Evolutionary conservation across 35 echinoderm and acorn worm genomes (phyloP), one percentile per base, ranked within the genome.

Genomic region (Apostichopus parvimensis): DNA sequence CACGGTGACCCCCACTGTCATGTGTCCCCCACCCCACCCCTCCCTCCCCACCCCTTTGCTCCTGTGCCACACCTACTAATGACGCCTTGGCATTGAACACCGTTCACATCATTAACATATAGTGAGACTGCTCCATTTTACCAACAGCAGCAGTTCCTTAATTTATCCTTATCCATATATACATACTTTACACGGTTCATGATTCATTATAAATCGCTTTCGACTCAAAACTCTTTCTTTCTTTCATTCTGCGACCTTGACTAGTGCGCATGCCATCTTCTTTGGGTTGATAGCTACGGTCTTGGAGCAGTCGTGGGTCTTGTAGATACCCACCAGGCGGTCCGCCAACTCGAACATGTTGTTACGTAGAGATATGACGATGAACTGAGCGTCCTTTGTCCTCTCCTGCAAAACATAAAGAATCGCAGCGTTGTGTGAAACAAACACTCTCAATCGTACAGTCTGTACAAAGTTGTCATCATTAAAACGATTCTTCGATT

Each of bases 291-390:
- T 94, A 24, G 95, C 79, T 8, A 96, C 97, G 4, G 94, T 98
- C 91, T 95, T 95, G 86, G 97, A 95, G 91, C 94, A 96, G 97
- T 98, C 95, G 80, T 96, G 85, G 5, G 94, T 98, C 87, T 98
- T 98, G 94, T 96, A 98, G 91, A 98, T 98, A 24, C 97, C 97
- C 3, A 98, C 94, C 79, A 98, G 91, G 1, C 97, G 85, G 53
- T 98, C 97, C 1, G 97, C 97, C 75, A 98, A 62, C 91, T 98
- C 97, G 92, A 98, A 98, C 97, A 98, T 98, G 94, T 98, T 98
- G 93, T 98, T 98, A 58, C 97, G 85, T 57, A 98, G 94, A 1
- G 97, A 98, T 72, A 98, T 98, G 10, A 98, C 94, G 26, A 98
- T 96, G 83, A 98, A 98, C 81, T 98, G 97, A 10, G 97, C 97